Percentiles rank a stretch among this genome's conserved stretches.
phyloP scores from a whole-genome alignment of 2,797 vertebrate species.

The Podargus strigoides region DNA sequence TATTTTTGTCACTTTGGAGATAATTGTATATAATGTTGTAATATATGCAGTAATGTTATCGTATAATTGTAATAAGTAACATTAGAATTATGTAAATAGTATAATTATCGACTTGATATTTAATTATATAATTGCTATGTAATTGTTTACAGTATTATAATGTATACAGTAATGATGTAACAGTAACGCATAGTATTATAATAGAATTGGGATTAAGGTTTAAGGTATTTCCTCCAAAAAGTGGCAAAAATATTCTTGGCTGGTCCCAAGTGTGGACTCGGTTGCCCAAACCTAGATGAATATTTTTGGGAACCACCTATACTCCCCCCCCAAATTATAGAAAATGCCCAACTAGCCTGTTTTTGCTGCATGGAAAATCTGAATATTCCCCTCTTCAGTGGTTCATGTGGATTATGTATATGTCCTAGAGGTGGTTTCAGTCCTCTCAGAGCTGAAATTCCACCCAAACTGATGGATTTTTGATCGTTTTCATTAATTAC shows the following conservation, averaged over 20 bases:
- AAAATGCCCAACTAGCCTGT: not conserved
- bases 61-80: not conserved
- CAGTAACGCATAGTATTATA: not conserved
- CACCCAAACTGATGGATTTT: not conserved
- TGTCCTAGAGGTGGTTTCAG: no score
- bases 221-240: not conserved
- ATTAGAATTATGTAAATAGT: not conserved
- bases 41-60: not conserved
- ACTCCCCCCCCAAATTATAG: not conserved
- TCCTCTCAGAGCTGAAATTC: not conserved
- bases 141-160: not conserved
- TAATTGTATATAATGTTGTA: not conserved
- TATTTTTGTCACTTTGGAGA: not conserved
- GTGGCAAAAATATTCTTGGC: not conserved
- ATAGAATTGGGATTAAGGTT: not conserved
- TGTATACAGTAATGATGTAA: not conserved
- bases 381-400: fast-evolving
- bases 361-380: not conserved
- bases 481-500: not conserved
- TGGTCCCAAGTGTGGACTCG: fast-evolving
- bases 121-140: not conserved
- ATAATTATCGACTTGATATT: not conserved
- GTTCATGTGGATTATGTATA: no score
- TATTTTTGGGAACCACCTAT: not conserved
- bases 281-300: not conserved